phyloP scores from a whole-genome alignment of 2,797 vertebrate species.

The Chiroxiphia lanceolata region DNA sequence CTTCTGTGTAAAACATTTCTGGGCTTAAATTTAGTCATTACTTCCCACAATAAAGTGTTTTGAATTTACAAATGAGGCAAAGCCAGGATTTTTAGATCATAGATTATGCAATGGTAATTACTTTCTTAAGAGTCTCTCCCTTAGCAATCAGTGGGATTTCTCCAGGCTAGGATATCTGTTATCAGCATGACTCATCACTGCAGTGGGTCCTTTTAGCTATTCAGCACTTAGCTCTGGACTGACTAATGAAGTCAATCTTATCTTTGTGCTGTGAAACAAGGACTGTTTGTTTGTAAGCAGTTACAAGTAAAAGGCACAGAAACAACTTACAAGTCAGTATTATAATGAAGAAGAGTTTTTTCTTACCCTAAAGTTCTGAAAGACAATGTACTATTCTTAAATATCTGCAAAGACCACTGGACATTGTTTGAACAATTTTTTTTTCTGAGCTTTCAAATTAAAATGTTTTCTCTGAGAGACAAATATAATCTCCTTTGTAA shows the following conservation, averaged over 20 bases:
- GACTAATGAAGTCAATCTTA: background rate
- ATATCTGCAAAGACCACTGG: background rate
- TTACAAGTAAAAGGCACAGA: background rate
- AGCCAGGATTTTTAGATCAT: background rate
- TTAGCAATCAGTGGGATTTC: background rate
- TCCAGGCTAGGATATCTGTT: background rate
- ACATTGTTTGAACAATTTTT: background rate
- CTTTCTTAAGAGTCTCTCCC: background rate
- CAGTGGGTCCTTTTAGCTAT: background rate
- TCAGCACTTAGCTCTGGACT: background rate
- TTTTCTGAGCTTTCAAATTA: conserved; percentile 44
- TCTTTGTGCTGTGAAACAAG: background rate
- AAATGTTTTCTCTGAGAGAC: conserved; percentile 40
- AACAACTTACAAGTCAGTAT: background rate
- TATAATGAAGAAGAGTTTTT: background rate
- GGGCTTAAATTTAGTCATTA: background rate
- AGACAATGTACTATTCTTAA: background rate
- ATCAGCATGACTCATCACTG: background rate
- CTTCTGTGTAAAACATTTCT: background rate
- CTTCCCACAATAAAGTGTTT: background rate
- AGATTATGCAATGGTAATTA: background rate
- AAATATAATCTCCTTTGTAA: conserved; percentile 58
- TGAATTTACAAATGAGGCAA: background rate
- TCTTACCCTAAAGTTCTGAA: background rate
- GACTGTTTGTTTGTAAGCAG: background rate